Conservation (phyloP, 2,797 vertebrate species). For the Tachyglossus aculeatus region DNA sequence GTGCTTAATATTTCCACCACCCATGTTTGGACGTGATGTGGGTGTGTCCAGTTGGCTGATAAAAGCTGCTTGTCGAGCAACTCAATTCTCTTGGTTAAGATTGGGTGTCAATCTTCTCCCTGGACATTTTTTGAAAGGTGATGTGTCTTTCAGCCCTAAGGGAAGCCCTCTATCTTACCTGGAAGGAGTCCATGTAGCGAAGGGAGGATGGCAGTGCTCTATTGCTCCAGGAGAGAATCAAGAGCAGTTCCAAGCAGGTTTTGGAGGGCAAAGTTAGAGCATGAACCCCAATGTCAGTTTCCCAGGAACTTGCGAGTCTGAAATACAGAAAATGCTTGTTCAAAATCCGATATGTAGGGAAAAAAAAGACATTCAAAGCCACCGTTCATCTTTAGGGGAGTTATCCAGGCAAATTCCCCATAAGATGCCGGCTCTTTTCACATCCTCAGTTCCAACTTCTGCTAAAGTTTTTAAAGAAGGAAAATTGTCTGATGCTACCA, state of each 20-base stretch:
- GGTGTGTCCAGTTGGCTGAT: too few species aligned
- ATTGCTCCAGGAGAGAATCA: constrained; percentile 82
- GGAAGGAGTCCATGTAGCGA: constrained; percentile 86
- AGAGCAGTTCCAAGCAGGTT: constrained; percentile 87
- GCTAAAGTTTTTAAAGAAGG: background rate
- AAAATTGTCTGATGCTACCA: background rate
- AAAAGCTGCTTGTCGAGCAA: too few species aligned
- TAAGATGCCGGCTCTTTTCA: too few species aligned
- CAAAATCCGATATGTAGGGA: background rate
- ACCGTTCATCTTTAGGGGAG: too few species aligned
- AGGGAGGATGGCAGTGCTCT: constrained; percentile 83
- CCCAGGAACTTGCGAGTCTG: constrained; percentile 85
- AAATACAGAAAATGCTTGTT: constrained; percentile 20
- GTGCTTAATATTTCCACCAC: too few species aligned
- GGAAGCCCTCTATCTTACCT: constrained; percentile 90
- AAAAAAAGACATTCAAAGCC: background rate
- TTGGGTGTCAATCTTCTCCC: too few species aligned
- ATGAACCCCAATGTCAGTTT: constrained; percentile 87
- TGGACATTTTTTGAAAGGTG: too few species aligned
- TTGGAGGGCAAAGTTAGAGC: constrained; percentile 82
- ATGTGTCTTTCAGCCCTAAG: too few species aligned
- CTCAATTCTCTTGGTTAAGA: too few species aligned
- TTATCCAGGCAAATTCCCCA: too few species aligned
- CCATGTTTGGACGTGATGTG: too few species aligned
- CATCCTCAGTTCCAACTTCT: too few species aligned